A percentile compares a stretch with the other conserved stretches of the same genome.
phyloP scores from a whole-genome alignment of 2,888 invertebrate genomes.

The Hypomecis punctinalis region DNA sequence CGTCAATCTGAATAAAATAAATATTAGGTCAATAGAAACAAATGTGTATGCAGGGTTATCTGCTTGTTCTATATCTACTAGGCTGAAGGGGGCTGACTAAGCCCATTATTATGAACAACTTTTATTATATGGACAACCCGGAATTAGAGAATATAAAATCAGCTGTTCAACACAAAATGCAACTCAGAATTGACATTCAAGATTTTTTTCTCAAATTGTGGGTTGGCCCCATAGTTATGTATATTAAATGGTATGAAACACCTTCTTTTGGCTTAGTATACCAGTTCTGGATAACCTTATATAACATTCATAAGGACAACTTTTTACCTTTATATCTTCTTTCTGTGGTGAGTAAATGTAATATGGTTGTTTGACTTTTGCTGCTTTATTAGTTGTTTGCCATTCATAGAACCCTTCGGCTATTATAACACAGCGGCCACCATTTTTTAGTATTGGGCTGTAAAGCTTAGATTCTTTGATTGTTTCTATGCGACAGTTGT shows the following conservation, averaged over 20 bases:
- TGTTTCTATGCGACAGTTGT: slow-evolving; percentile 91
- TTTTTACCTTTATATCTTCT: slow-evolving; percentile 68
- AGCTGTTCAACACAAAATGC: too few relatives aligned
- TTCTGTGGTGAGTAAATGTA: slow-evolving; percentile 88
- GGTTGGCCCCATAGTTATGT: too few relatives aligned
- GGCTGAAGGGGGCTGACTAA: background rate
- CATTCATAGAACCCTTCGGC: slow-evolving; percentile 94
- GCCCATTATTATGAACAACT: background rate
- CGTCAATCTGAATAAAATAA: slow-evolving; percentile 72
- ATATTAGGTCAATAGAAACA: slow-evolving; percentile 6
- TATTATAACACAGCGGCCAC: slow-evolving; percentile 90
- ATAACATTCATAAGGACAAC: too few relatives aligned
- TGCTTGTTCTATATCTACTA: too few relatives aligned
- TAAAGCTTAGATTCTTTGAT: slow-evolving; percentile 89
- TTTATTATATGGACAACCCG: too few relatives aligned
- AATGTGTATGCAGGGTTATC: background rate
- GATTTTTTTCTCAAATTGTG: too few relatives aligned
- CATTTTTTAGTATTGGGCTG: slow-evolving; percentile 86
- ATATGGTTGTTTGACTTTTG: slow-evolving; percentile 88
- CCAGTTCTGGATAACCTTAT: too few relatives aligned
- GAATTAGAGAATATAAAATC: too few relatives aligned
- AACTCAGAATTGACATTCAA: too few relatives aligned
- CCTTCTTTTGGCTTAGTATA: too few relatives aligned
- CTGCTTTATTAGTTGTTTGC: slow-evolving; percentile 87
- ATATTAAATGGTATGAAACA: too few relatives aligned